Base-by-base conservation (phyloP, 2,888 invertebrate genomes). In the Sminthurinus aureus region DNA sequence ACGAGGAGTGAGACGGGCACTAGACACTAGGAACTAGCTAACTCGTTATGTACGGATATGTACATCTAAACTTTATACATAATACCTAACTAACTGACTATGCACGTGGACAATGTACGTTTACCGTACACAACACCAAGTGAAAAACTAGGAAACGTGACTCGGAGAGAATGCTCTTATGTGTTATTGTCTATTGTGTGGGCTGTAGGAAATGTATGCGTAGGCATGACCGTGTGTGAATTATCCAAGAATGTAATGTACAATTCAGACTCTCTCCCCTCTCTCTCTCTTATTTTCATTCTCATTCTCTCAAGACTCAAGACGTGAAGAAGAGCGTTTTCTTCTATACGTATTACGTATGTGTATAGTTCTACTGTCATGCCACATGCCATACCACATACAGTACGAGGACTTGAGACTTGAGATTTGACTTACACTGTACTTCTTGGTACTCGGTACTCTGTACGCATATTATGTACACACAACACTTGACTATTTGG, bases 191-290 rank as follows among this genome's bases (percentile, higher is more conserved):
- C n/a, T n/a, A 58, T 13, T 15, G 58, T 15, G 58, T 15, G 58
- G 18, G 58, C 11, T 11, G 20, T 22, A 24, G 26, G 71, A 22
- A 71, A 24, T 26, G 26, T 71, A 71, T 71, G 71, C 71, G 24
- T 26, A 26, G 71, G 24, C 71, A 71, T 71, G 71, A 71, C 71
- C 26, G 71, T 76, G 76, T 38, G 58, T 58, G 76, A 76, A 76
- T 76, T 76, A 76, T 52, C 52, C 58, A 50, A 50, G 76, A 76
- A 76, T 76, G 76, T 76, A 76, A 38, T 38, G 38, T 38, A 38
- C 38, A 38, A 76, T 76, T 76, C 76, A 76, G 58, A 76, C 76
- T 20, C 58, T 51, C 22, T 52, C 52, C 52, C 52, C 18, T 71
- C 20, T 20, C 24, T 20, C 18, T 18, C 18, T 71, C 71, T 11